These are phyloP conservation scores for Porites cylindrica DNA, from an alignment of 92 coral and sea anemone species.

Conservation along the genomic window DNA sequence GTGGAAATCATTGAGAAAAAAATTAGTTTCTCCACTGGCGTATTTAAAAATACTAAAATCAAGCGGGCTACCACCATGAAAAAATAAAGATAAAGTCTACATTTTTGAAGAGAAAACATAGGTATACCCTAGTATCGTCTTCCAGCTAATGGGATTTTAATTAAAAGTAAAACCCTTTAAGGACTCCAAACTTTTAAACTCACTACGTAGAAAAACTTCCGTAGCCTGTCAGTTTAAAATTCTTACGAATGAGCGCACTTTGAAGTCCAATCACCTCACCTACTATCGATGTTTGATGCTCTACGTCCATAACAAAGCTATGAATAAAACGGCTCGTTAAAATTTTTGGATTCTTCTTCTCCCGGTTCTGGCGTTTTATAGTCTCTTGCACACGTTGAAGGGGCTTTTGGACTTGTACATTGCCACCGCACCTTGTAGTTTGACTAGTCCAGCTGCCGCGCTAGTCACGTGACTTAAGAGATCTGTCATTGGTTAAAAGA, in stretches of 20 bases:
- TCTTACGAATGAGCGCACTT: neutral
- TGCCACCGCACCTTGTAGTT: constrained; percentile 72
- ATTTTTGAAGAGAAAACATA: constrained; percentile 61
- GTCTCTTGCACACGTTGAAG: constrained; percentile 59
- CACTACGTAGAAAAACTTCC: constrained; percentile 56
- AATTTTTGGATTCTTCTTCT: constrained; percentile 47
- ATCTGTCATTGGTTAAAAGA: constrained; percentile 68
- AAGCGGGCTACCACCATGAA: constrained; percentile 2
- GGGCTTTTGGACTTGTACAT: constrained; percentile 81
- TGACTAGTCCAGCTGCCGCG: constrained; percentile 87
- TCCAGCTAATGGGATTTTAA: constrained; percentile 78
- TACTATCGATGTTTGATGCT: constrained; percentile 12
- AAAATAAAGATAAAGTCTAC: constrained; percentile 51
- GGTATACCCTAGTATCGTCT: constrained; percentile 62
- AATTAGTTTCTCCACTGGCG: constrained; percentile 1
- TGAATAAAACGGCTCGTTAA: constrained; percentile 20
- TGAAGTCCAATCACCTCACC: constrained; percentile 27
- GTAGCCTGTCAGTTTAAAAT: constrained; percentile 46
- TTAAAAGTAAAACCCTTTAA: constrained; percentile 75
- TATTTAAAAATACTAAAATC: constrained; percentile 9
- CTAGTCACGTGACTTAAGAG: constrained; percentile 73
- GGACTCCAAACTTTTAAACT: constrained; percentile 70
- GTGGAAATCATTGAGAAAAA: constrained; percentile 9
- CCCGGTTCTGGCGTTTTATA: constrained; percentile 80
- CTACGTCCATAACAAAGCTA: constrained; percentile 18